A percentile compares a stretch with the other conserved stretches of the same genome.
Evolutionary conservation across 2,113 vertebrate species (phyloP).

Genomic region (Acrocephalus arundinaceus): DNA sequence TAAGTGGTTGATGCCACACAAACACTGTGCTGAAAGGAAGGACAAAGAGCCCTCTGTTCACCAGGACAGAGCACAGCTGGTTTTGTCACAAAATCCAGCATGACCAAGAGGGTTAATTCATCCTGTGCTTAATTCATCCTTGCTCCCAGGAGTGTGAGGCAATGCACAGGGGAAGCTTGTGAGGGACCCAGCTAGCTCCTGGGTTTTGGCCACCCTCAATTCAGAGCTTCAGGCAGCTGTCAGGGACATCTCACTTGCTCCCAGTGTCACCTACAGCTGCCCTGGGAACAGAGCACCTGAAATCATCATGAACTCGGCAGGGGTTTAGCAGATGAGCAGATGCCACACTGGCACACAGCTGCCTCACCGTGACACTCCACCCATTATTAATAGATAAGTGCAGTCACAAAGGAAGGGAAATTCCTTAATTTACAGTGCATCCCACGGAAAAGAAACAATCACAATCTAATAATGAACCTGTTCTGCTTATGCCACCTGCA

Average conservation of each 20-base stretch:
- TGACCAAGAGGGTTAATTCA: not conserved
- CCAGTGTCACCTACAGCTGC: not conserved
- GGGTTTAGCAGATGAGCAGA: not conserved
- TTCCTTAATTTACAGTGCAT: not conserved
- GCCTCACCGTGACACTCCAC: not conserved
- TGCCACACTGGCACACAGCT: not conserved
- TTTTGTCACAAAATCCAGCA: not conserved
- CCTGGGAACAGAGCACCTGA: not conserved
- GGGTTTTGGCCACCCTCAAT: not conserved
- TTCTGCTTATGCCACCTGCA: not conserved
- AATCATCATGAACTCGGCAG: not conserved
- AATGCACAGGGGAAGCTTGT: not conserved
- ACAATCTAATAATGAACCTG: not conserved
- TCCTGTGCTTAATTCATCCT: not conserved
- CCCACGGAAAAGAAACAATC: not conserved
- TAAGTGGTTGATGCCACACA: not conserved
- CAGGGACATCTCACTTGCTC: not conserved
- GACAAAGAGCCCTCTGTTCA: not conserved
- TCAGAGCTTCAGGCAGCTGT: not conserved
- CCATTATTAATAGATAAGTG: not conserved
- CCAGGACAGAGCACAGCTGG: not conserved
- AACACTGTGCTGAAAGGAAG: not conserved
- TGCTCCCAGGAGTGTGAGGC: not conserved
- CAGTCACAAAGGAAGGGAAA: not conserved
- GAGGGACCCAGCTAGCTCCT: not conserved